Base-by-base conservation (phyloP, 2,113 vertebrate genomes). In the Xiphophorus hellerii region DNA sequence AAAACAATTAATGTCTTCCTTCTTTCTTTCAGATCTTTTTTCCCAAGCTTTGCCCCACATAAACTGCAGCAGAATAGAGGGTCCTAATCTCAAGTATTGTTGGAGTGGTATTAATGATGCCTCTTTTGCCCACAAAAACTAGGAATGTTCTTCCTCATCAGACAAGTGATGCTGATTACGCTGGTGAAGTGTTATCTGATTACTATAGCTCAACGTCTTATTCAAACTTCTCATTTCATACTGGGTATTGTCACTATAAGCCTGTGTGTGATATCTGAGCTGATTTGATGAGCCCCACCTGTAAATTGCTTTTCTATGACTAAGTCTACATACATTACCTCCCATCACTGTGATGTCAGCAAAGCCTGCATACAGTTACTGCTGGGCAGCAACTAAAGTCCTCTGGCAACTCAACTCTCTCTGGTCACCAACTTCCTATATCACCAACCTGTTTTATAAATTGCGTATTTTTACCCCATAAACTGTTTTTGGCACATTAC, bases 61-160 rank as follows among this genome's bases (percentile, higher is more conserved):
- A 71, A 20, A 39, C 69, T 66, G 27, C 48, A 63, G 31, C 54
- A 86, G 33, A 74, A 64, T 61, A 69, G 51, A n/a, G 71, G 85
- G 69, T 82, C 77, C 81, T 93, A 82, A 82, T 62, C 83, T 90
- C 64, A 71, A 90, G 87, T 87, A 74, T 82, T 68, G 80, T 61
- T 82, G 71, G 75, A 92, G 83, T 88, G 88, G 70, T 81, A 76
- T 93, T 94, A 93, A 93, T 92, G 92, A 92, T 90, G 84, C 78
- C 81, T 81, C 62, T 81, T 42, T 42, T 90, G 78, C 81, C 82
- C 83, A 84, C 82, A 85, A 90, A 92, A 89, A 88, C 15, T 77
- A 88, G 62, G 88, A 90, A 86, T 75, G 85, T 82, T 92, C 88
- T 84, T 92, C 81, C 86, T 92, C 92, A 93, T 93, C 92, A 93